These are phyloP conservation scores for Lineus longissimus DNA, from an alignment of 1,140 invertebrate genomes.

Conservation along the genomic window DNA sequence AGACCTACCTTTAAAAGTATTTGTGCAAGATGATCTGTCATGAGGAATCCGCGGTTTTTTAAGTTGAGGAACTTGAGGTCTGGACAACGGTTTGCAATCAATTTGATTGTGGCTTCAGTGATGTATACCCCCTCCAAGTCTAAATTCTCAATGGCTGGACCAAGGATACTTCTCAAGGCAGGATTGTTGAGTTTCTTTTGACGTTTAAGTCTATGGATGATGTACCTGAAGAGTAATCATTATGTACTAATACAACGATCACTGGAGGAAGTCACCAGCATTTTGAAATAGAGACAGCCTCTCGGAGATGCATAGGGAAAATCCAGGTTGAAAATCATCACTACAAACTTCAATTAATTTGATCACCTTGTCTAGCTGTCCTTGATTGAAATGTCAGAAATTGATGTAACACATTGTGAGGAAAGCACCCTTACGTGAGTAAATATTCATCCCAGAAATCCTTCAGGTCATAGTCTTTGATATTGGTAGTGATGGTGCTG, in stretches of 20 bases:
- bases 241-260: no score
- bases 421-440: conserved; percentile 24
- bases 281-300: no score
- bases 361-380: no score
- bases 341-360: no score
- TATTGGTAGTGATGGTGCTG: conserved; percentile 22
- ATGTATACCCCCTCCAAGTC: conserved; percentile 34
- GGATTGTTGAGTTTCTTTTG: conserved; percentile 32
- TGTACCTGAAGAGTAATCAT: conserved; percentile 23
- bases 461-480: conserved; percentile 30
- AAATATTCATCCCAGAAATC: conserved; percentile 37
- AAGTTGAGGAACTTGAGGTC: conserved; percentile 27
- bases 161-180: conserved; percentile 24
- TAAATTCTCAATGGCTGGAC: conserved; percentile 31
- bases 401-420: no score
- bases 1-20: conserved; percentile 28
- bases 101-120: conserved; percentile 28
- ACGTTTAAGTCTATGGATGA: conserved; percentile 32
- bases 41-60: conserved; percentile 35
- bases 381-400: no score
- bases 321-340: no score
- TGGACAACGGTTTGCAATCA: conserved; percentile 29
- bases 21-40: conserved; percentile 31
- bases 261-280: no score
- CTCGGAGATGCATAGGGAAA: no score